These are phyloP conservation scores for Pitta sordida DNA, from an alignment of 2,113 vertebrate species.

Conservation along the genomic window DNA sequence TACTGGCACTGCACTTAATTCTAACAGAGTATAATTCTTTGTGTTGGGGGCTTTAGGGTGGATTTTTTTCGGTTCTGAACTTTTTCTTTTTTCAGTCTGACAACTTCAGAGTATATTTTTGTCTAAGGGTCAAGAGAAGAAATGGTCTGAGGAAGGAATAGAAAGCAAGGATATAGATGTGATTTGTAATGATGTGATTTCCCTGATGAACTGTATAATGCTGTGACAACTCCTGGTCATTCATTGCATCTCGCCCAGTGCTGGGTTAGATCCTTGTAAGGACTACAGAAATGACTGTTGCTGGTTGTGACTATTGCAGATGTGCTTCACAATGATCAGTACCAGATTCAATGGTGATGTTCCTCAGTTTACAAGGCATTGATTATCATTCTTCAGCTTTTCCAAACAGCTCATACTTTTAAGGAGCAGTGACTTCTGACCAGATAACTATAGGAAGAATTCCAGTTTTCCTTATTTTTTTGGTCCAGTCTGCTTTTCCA, in stretches of 20 bases:
- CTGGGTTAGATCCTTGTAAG: not conserved
- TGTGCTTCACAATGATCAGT: not conserved
- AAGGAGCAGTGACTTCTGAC: not conserved
- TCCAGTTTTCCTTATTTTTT: not conserved
- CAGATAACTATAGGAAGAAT: not conserved
- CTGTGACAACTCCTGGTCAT: not conserved
- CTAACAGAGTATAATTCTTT: not conserved
- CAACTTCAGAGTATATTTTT: not conserved
- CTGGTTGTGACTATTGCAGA: not conserved
- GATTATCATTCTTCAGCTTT: not conserved
- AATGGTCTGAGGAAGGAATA: not conserved
- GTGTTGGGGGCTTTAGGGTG: rapidly evolving
- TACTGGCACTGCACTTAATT: not conserved
- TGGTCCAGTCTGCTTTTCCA: not conserved
- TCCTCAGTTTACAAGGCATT: not conserved
- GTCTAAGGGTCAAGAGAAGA: not conserved
- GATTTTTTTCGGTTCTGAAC: not conserved
- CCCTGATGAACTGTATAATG: not conserved
- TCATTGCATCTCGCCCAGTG: not conserved
- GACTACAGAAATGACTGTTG: not conserved
- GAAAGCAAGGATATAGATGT: not conserved
- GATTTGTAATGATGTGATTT: not conserved
- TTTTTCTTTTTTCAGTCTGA: not conserved
- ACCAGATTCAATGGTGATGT: not conserved
- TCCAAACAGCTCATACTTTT: not conserved